Percentiles rank a stretch among this genome's conserved stretches.
These are phyloP conservation scores for Erpobdella octoculata DNA, from an alignment of 2,888 invertebrate species.

Conservation along the genomic window DNA sequence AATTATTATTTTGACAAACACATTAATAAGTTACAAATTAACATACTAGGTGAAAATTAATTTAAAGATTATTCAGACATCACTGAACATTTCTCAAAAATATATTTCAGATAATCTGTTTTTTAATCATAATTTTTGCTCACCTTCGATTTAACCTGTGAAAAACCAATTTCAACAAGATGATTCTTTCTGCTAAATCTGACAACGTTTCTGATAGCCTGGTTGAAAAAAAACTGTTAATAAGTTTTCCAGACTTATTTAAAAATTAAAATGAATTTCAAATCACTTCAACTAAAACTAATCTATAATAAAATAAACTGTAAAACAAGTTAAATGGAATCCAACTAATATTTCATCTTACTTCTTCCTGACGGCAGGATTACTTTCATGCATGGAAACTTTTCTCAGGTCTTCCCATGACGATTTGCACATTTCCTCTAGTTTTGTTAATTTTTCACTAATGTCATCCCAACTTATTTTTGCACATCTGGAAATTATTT, in stretches of 20 bases:
- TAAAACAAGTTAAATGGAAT: background rate
- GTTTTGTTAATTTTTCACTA: slow-evolving; percentile 70
- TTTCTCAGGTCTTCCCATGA: slow-evolving; percentile 92
- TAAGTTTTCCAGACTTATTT: too few relatives aligned
- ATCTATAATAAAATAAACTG: background rate
- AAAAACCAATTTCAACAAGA: slow-evolving; percentile 81
- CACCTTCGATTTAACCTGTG: slow-evolving; percentile 78
- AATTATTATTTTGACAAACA: too few relatives aligned
- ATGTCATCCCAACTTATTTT: slow-evolving; percentile 92
- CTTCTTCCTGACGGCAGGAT: slow-evolving; percentile 67
- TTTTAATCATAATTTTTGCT: too few relatives aligned
- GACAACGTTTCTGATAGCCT: slow-evolving; percentile 83
- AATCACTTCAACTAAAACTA: background rate
- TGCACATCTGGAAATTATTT: background rate
- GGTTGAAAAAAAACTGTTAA: too few relatives aligned
- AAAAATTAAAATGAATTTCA: too few relatives aligned
- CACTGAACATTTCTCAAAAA: too few relatives aligned
- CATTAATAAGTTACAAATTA: too few relatives aligned
- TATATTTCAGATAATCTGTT: too few relatives aligned
- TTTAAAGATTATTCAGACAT: too few relatives aligned
- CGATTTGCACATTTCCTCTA: slow-evolving; percentile 91
- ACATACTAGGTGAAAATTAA: too few relatives aligned
- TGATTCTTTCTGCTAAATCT: slow-evolving; percentile 93
- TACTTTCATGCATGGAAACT: slow-evolving; percentile 81
- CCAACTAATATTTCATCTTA: slow-evolving; percentile 8